Evolutionary conservation across 2,888 invertebrate genomes (phyloP), one percentile per base, ranked within the genome.

Genomic region (Onthophagus sagittarius): DNA sequence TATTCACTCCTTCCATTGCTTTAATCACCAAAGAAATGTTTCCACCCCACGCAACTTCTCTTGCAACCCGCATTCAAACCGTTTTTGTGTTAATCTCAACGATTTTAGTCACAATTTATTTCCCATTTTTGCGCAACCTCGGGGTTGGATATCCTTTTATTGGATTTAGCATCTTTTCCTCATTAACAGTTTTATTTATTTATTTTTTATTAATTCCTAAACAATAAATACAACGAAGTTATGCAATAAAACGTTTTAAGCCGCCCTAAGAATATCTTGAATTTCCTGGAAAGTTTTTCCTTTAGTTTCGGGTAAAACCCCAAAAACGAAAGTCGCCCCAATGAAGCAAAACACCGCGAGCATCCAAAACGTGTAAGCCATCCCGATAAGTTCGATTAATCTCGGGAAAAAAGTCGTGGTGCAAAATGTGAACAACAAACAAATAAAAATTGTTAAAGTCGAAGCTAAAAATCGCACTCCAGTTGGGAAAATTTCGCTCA

Each of bases 401-500:
- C 88, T 84, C 13, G 87, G 88, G 85, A 92, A 93, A 80, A 84
- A 92, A 85, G 90, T 90, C 0, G 94, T 93, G 15, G 93, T 89
- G 15, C 93, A 77, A 83, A 94, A 94, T 0, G 91, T 92, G 2
- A 93, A 84, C 0, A 86, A 79, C 93, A 94, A 94, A 79, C 93
- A 94, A 74, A 91, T 88, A 32, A 92, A 90, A 0, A 94, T 92
- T 0, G 93, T 92, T 0, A 94, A 86, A 0, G 93, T 91, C 0
- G 93, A 90, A 0, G 93, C 93, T n/a, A 89, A 86, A 0, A 92
- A 90, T 83, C 93, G 93, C 0, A 93, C 91, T 77, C 92, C 91
- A 0, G 91, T 86, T 39, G 95, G 90, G 83, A 95, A 91, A 84
- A 94, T 88, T 83, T 94, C 94, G 0, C 93, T 91, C 88, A 94